Evolutionary conservation across 2,797 vertebrate species (phyloP).

Genomic region (Lithobates sylvaticus): DNA sequence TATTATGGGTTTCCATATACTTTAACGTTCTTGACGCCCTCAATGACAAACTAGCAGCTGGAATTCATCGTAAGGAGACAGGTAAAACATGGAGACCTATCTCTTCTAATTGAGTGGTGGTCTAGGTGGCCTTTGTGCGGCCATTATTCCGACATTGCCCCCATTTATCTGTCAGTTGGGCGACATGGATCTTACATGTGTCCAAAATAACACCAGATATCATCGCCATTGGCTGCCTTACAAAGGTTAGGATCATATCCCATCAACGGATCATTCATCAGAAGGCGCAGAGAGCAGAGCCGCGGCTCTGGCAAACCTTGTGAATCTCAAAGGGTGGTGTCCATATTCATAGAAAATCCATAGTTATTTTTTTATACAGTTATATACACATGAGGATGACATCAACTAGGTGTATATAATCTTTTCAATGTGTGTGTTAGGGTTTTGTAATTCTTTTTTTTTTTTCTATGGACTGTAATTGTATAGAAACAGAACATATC

Average conservation of each 20-base stretch:
- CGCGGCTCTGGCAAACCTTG: neutral
- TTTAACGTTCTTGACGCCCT: no score
- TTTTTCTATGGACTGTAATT: no score
- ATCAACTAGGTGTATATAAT: neutral
- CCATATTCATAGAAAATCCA: neutral
- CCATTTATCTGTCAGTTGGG: slow-evolving; percentile 36
- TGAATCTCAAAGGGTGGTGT: neutral
- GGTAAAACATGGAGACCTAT: neutral
- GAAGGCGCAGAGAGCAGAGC: neutral
- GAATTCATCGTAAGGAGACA: slow-evolving; percentile 28
- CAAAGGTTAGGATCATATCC: slow-evolving; percentile 39
- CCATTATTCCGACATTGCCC: slow-evolving; percentile 15
- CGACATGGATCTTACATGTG: slow-evolving; percentile 42
- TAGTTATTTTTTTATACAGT: neutral
- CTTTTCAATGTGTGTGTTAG: no score
- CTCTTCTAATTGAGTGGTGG: neutral
- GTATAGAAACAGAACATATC: no score
- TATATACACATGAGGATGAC: neutral
- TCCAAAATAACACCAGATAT: slow-evolving; percentile 25
- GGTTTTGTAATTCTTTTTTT: no score
- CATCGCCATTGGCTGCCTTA: slow-evolving; percentile 2
- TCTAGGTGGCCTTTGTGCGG: slow-evolving; percentile 48
- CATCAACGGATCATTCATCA: neutral
- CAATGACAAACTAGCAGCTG: neutral
- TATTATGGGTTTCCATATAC: no score